phyloP scores from a whole-genome alignment of 2,888 invertebrate genomes.

The Meiosimyza decipiens region DNA sequence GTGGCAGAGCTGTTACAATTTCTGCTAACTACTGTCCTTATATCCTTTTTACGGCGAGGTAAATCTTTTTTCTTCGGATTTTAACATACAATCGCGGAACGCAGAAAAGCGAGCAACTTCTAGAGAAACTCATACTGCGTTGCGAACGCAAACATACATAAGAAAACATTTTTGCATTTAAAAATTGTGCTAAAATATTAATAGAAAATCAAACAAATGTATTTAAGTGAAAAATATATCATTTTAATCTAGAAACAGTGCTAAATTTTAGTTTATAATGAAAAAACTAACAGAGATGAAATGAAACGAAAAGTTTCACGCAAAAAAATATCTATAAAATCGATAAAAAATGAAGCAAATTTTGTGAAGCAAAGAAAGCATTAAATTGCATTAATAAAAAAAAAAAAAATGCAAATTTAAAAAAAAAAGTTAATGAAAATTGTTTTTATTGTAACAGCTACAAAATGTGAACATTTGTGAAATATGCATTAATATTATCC shows the following conservation, averaged over 20 bases:
- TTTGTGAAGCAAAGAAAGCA: not conserved
- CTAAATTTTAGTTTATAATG: too few species aligned
- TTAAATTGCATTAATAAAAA: not conserved
- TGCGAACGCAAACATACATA: slow-evolving; percentile 46
- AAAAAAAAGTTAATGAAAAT: not conserved
- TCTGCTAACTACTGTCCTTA: slow-evolving; percentile 29
- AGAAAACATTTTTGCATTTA: slow-evolving; percentile 38
- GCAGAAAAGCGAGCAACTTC: slow-evolving; percentile 38
- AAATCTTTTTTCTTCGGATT: slow-evolving; percentile 38
- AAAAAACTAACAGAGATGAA: too few species aligned
- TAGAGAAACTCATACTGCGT: slow-evolving; percentile 36
- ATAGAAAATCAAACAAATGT: not conserved
- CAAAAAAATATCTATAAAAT: slow-evolving; percentile 39
- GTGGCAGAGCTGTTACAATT: slow-evolving; percentile 18
- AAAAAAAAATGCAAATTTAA: not conserved
- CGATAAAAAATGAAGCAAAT: slow-evolving; percentile 36
- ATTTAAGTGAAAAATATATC: slow-evolving; percentile 23
- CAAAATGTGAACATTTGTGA: too few species aligned
- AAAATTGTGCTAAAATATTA: slow-evolving; percentile 39
- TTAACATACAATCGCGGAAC: slow-evolving; percentile 48
- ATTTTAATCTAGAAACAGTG: slow-evolving; percentile 18
- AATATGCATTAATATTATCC: too few species aligned
- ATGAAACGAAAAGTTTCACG: too few species aligned
- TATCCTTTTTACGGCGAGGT: slow-evolving; percentile 41
- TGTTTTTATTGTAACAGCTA: too few species aligned